Evolutionary conservation across 2,113 vertebrate species (phyloP).

Genomic region (Corythornis vintsioides): DNA sequence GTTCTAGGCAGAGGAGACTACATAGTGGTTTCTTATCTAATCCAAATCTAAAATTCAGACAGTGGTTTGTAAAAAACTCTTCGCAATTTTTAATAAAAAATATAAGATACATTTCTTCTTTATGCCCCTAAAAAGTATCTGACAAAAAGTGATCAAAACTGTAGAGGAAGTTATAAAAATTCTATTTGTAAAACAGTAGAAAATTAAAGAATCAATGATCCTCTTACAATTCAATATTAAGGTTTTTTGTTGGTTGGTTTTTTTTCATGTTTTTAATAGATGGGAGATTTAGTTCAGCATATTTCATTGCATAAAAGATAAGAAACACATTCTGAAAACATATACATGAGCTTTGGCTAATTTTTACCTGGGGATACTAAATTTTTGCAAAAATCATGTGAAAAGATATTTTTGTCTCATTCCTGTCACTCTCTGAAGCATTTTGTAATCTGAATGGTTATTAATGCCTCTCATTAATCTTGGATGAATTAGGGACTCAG

Average conservation of each 20-base stretch:
- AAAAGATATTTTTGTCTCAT: background rate
- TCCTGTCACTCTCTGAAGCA: background rate
- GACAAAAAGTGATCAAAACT: background rate
- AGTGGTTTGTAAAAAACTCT: background rate
- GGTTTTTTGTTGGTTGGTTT: too few species aligned
- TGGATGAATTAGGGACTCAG: background rate
- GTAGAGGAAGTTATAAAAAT: background rate
- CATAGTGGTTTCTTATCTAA: background rate
- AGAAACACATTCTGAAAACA: background rate
- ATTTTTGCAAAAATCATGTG: background rate
- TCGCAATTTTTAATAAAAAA: background rate
- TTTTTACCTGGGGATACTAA: background rate
- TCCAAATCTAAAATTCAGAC: background rate
- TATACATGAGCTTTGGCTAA: background rate
- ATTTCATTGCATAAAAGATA: background rate
- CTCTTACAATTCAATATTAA: background rate
- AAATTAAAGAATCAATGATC: background rate
- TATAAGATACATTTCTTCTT: background rate
- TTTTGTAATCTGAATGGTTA: background rate
- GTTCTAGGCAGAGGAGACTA: background rate
- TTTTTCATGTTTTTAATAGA: background rate
- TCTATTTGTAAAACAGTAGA: background rate
- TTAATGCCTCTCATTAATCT: constrained; percentile 25
- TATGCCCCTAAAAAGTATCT: rapidly evolving
- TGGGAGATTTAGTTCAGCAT: background rate